Base-by-base conservation (phyloP, 2,113 vertebrate genomes). In the Lophius piscatorius region DNA sequence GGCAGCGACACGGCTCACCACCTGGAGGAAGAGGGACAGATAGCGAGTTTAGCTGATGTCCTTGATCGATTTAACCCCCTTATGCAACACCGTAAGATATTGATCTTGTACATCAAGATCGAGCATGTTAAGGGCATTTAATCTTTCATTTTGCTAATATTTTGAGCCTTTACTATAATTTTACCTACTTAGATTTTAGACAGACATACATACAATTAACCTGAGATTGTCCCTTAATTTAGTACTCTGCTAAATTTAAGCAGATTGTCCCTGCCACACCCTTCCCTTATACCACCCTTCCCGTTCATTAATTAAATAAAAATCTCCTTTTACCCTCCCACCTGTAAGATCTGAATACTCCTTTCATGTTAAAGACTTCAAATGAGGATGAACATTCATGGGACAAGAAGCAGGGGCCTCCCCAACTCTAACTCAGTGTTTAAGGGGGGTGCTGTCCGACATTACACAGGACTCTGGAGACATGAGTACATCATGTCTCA, bases 1-100 rank as follows among this genome's bases (percentile, higher is more conserved):
- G 55, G 97, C 96, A 17, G 97, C 96, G 17, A 99, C 97, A 20
- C 97, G 93, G 72, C 97, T 99, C 74, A 99, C 97, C 88, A 99
- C 97, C 97, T 99, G 91, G 16, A 54, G 23, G 31, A 14, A 34
- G 22, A 48, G 24, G 5, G 5, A 29, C 0, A 17, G 20, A 21
- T 13, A 2, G 10, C 57, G 22, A 78, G 41, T 24, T 39, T 1
- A 45, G 10, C 48, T 22, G 41, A 20, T 22, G n/a, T 46, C 33
- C 18, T 42, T 40, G n/a, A n/a, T n/a, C n/a, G n/a, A n/a, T n/a
- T n/a, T n/a, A n/a, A n/a, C n/a, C n/a, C n/a, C 29, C 22, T 36
- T 10, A 16, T 51, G 36, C 26, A 41, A 1, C 6, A 26, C 11
- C 28, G 16, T 48, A 33, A 16, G 21, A 40, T 40, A 47, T 17